phyloP scores from a whole-genome alignment of 1,140 invertebrate species.

The Cepaea nemoralis region DNA sequence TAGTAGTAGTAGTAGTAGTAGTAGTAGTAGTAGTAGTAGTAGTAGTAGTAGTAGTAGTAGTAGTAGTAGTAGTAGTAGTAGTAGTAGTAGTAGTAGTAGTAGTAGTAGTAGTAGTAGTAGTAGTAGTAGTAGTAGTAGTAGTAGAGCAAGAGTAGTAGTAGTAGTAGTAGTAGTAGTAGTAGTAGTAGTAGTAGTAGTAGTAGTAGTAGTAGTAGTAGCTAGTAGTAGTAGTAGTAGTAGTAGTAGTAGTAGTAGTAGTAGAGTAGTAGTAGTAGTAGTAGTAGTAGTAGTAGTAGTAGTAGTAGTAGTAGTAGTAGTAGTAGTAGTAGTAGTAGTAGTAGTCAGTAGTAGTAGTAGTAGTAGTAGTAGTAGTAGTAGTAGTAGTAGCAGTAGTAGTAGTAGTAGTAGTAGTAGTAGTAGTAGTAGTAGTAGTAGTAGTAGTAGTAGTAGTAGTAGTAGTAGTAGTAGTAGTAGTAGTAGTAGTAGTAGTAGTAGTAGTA shows the following conservation, averaged over 20 bases:
- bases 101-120: slow-evolving; percentile 45
- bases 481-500: neutral
- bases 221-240: slow-evolving; percentile 42
- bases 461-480: neutral
- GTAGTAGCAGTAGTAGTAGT: slow-evolving; percentile 14
- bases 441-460: neutral
- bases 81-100: slow-evolving; percentile 30
- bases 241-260: slow-evolving; percentile 43
- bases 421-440: slow-evolving; percentile 2
- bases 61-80: slow-evolving; percentile 13
- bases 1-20: too few species aligned
- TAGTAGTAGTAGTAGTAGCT: slow-evolving; percentile 44
- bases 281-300: slow-evolving; percentile 18
- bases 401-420: neutral
- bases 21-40: too few species aligned
- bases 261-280: too few species aligned
- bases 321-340: neutral
- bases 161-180: too few species aligned
- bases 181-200: slow-evolving; percentile 38
- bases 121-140: slow-evolving; percentile 45
- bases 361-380: neutral
- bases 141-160: too few species aligned
- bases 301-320: slow-evolving; percentile 19
- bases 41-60: too few species aligned
- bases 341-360: too few species aligned